phyloP scores from a whole-genome alignment of 2,888 invertebrate genomes.

The Leucozona laternaria region DNA sequence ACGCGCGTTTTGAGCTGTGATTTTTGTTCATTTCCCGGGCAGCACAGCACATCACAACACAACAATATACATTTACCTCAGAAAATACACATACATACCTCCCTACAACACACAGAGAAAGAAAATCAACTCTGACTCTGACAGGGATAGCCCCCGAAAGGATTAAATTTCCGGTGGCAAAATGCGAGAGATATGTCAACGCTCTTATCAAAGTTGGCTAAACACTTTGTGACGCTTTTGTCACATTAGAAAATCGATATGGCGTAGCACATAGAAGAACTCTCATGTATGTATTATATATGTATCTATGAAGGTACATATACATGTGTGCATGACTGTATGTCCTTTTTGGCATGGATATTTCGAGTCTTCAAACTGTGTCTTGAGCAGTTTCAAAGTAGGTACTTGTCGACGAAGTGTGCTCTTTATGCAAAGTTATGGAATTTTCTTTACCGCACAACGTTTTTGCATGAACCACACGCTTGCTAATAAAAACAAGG shows the following conservation, averaged over 20 bases:
- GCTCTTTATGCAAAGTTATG: conserved; percentile 57
- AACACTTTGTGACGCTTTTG: conserved; percentile 32
- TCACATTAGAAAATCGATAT: conserved; percentile 55
- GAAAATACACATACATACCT: background rate
- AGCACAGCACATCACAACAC: background rate
- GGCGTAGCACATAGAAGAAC: background rate
- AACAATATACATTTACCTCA: background rate
- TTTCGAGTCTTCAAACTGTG: conserved; percentile 44
- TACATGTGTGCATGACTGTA: background rate
- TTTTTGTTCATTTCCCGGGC: conserved; percentile 50
- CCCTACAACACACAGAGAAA: background rate
- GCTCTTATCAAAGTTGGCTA: conserved; percentile 43
- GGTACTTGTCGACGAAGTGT: conserved; percentile 39
- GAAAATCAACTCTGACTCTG: conserved; percentile 9
- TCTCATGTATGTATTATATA: background rate
- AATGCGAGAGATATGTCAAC: conserved; percentile 48
- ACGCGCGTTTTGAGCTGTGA: conserved; percentile 9
- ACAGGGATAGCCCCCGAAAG: conserved; percentile 24
- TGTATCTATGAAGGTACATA: background rate
- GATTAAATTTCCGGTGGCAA: conserved; percentile 57
- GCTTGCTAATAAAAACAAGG: conserved; percentile 11
- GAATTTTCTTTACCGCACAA: conserved; percentile 36
- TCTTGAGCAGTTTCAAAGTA: conserved; percentile 42
- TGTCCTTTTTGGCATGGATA: conserved; percentile 12
- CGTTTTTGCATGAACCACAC: conserved; percentile 14